A percentile compares a stretch with the other conserved stretches of the same genome.
These are phyloP conservation scores for Halictus rubicundus DNA, from an alignment of 1,140 invertebrate species.

Conservation along the genomic window DNA sequence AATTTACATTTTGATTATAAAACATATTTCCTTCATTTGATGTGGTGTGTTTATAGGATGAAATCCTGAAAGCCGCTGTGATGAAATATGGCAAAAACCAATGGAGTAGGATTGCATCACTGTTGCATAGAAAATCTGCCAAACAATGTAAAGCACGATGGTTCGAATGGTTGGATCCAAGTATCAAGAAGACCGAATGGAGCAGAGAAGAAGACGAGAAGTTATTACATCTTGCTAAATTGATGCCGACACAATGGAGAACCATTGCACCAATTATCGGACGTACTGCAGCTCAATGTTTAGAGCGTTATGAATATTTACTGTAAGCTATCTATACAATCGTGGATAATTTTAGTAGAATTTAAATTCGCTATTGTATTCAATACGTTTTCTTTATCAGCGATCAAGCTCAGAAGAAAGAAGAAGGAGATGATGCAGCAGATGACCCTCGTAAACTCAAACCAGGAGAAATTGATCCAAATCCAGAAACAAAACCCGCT, in stretches of 20 bases:
- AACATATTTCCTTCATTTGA: slow-evolving; percentile 12
- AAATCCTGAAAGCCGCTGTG: slow-evolving; percentile 99
- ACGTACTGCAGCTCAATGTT: slow-evolving; percentile 98
- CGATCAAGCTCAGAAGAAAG: slow-evolving; percentile 99
- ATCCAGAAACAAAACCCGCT: slow-evolving; percentile 99
- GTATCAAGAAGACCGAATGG: slow-evolving; percentile 99
- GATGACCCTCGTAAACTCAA: slow-evolving; percentile 98
- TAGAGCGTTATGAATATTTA: slow-evolving; percentile 98
- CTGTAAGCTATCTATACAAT: slow-evolving; percentile 85
- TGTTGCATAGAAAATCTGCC: slow-evolving; percentile 98
- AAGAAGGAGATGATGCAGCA: slow-evolving; percentile 93
- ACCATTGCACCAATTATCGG: slow-evolving; percentile 99
- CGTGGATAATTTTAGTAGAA: background rate
- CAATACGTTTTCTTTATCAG: slow-evolving; percentile 78
- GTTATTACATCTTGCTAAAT: slow-evolving; percentile 97
- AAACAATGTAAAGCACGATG: slow-evolving; percentile 99
- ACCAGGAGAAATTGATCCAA: slow-evolving; percentile 99
- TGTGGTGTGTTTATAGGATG: slow-evolving; percentile 89
- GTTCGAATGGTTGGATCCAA: slow-evolving; percentile 99
- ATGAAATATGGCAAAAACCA: slow-evolving; percentile 99
- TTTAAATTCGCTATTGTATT: background rate
- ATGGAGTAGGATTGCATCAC: slow-evolving; percentile 99
- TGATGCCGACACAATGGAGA: slow-evolving; percentile 99
- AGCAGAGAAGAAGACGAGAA: slow-evolving; percentile 99
- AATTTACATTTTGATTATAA: slow-evolving; percentile 8